Conservation (phyloP, 2,113 vertebrate species). For the Pollimyrus isidori region DNA sequence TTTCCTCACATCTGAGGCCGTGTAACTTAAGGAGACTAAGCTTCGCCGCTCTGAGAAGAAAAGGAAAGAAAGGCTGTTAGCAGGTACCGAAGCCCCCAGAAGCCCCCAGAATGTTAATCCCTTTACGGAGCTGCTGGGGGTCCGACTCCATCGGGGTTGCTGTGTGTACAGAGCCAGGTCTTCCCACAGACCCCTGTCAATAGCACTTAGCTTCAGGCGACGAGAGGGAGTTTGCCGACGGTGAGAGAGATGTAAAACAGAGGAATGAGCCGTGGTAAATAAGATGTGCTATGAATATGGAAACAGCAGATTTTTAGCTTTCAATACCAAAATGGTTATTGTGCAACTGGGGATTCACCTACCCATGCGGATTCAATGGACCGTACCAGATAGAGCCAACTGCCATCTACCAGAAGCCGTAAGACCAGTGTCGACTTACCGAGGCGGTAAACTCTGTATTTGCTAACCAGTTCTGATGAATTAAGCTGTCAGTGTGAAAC, state of each 20-base stretch:
- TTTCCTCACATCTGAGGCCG: slow-evolving; percentile 11
- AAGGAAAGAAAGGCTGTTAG: background rate
- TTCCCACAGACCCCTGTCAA: background rate
- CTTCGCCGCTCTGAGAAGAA: background rate
- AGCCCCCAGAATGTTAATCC: slow-evolving; percentile 19
- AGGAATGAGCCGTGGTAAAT: background rate
- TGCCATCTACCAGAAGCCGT: background rate
- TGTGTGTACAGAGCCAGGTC: slow-evolving; percentile 20
- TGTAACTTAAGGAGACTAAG: slow-evolving; percentile 21
- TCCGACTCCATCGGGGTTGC: slow-evolving; percentile 12
- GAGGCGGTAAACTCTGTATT: background rate
- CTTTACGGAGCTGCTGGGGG: background rate
- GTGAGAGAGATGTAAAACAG: background rate
- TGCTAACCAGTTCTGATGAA: background rate
- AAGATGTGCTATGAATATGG: background rate
- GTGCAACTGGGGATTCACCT: background rate
- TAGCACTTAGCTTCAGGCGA: background rate
- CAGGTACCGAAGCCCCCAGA: background rate
- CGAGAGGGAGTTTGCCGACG: background rate
- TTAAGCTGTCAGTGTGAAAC: background rate
- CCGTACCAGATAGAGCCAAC: background rate
- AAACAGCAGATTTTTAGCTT: background rate
- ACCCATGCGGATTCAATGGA: background rate
- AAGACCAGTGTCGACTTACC: background rate
- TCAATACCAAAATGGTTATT: background rate